Evolutionary conservation across 2,888 invertebrate genomes (phyloP), one percentile per base, ranked within the genome.

Genomic region (Archips xylosteana): DNA sequence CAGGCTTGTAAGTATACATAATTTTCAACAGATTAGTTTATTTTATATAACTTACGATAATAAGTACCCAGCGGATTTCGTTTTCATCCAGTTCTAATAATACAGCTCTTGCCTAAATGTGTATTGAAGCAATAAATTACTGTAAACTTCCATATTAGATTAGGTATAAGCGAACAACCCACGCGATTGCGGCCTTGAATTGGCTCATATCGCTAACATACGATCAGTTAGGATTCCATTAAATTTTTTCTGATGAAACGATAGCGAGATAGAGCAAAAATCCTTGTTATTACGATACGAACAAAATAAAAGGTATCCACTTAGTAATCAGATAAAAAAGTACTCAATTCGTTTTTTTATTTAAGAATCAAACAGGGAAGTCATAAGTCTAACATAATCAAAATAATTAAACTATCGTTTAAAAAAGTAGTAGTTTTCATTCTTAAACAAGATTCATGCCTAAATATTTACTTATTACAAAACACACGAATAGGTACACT

Each of bases 121-220:
- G 51, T n/a, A 15, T 57, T 32, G 49, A 10, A 57, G 12, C 57
- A 57, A 57, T 57, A 57, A 57, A 32, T 57, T 57, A 32, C 32
- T 57, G 23, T 54, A 54, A 54, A 23, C 8, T 54, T 23, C 6
- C 2, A 23, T 54, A 23, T 54, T 54, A 54, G 23, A 54, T 54
- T 54, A 54, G 54, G 23, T 23, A 23, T 49, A 49, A 49, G 54
- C 54, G 23, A 54, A 54, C n/a, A 3, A n/a, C 9, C 10, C 15
- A 54, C 54, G 54, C 12, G 57, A 32, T 10, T 12, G 23, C 12
- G 57, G 12, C 57, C 57, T 57, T 32, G 32, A 57, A 57, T 32
- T 57, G 10, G 3, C 4, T 23, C 32, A 32, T 23, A 54, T 57
- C 57, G 32, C 8, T 12, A 57, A 57, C 57, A 32, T 8, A 23